These are phyloP conservation scores for Psammodynastes pulverulentus DNA, from an alignment of 2,113 vertebrate genomes.

Conservation along the genomic window DNA sequence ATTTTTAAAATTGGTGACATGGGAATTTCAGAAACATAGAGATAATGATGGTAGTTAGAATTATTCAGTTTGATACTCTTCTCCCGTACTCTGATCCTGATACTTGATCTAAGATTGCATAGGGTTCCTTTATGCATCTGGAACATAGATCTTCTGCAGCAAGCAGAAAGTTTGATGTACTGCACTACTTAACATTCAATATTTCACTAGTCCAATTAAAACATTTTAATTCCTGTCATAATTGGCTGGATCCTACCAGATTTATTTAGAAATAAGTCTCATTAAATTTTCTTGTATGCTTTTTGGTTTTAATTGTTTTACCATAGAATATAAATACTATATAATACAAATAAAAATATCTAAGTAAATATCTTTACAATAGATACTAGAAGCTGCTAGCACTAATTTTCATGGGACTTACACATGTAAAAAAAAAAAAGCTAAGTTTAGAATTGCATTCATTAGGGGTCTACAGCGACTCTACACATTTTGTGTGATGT, in stretches of 20 bases:
- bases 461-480: not conserved
- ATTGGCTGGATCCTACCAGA: not conserved
- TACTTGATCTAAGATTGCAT: not conserved
- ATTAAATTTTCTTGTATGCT: not conserved
- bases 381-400: not conserved
- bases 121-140: not conserved
- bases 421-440: not conserved
- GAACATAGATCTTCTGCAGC: not conserved
- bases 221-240: not conserved
- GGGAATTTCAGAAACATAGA: not conserved
- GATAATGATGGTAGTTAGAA: not conserved
- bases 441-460: not conserved
- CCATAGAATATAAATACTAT: not conserved
- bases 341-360: not conserved
- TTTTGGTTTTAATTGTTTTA: not conserved
- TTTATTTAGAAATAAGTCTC: not conserved
- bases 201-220: not conserved
- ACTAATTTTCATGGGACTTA: not conserved
- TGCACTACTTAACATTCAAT: not conserved
- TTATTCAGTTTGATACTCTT: not conserved
- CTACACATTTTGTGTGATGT: not conserved
- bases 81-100: not conserved
- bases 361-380: not conserved
- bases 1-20: not conserved
- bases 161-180: not conserved